Evolutionary conservation across 2,888 invertebrate species (phyloP).

Genomic region (Boloria euphrosyne): DNA sequence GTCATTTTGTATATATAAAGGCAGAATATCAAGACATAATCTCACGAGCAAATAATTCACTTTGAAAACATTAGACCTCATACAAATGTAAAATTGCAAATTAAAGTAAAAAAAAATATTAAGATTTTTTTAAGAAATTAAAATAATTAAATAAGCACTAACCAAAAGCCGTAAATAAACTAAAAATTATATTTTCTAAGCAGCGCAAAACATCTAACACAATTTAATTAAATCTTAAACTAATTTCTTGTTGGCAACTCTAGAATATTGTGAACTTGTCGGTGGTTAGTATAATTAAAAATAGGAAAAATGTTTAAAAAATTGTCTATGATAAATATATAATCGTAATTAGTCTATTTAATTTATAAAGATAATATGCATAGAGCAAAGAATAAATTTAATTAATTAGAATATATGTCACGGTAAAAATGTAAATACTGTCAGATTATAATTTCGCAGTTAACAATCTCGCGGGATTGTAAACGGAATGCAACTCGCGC

Average conservation of each 20-base stretch:
- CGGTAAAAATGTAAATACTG: no score
- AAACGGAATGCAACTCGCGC: no score
- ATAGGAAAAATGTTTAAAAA: conserved; percentile 3
- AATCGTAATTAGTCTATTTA: neutral
- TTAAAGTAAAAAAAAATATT: conserved; percentile 11
- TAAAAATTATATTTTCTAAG: conserved; percentile 16
- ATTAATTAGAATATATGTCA: no score
- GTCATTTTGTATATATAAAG: neutral
- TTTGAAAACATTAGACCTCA: conserved; percentile 10
- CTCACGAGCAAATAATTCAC: conserved; percentile 10
- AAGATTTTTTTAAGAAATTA: conserved; percentile 18
- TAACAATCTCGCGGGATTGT: no score
- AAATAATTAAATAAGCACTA: conserved; percentile 20
- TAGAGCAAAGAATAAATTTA: neutral
- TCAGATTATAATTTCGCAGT: no score
- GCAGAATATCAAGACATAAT: neutral
- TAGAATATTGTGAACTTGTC: conserved; percentile 45
- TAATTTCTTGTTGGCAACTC: conserved; percentile 35
- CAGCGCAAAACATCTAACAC: conserved; percentile 6
- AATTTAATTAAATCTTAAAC: conserved; percentile 38
- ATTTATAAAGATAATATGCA: neutral
- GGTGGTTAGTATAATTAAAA: conserved; percentile 42
- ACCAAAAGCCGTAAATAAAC: conserved; percentile 18
- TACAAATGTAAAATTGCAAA: conserved; percentile 8
- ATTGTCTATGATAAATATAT: conserved; percentile 6